Percentiles rank a stretch among this genome's conserved stretches.
Evolutionary conservation across 2,888 invertebrate species (phyloP).

Genomic region (Adineta ricciae): DNA sequence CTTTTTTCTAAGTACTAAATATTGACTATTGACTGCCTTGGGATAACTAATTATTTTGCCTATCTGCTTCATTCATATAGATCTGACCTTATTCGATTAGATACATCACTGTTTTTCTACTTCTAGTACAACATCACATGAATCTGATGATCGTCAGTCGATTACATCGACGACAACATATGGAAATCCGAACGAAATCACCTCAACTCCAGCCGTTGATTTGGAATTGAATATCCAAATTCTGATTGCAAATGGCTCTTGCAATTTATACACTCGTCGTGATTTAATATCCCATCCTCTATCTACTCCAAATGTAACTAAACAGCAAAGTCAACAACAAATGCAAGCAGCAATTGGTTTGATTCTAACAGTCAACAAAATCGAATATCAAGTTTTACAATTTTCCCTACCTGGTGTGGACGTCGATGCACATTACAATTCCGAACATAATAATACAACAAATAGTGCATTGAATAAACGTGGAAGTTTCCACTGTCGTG

Average conservation of each 20-base stretch:
- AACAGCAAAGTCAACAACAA: constrained; percentile 21
- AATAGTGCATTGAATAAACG: constrained; percentile 24
- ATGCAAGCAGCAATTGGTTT: background rate
- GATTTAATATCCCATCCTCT: constrained; percentile 34
- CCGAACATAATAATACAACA: constrained; percentile 15
- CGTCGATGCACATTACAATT: constrained; percentile 41
- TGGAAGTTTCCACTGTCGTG: constrained; percentile 27
- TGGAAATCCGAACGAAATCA: background rate
- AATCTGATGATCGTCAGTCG: background rate
- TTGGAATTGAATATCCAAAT: constrained; percentile 91
- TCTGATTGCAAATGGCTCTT: constrained; percentile 87
- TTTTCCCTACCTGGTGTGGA: constrained; percentile 46
- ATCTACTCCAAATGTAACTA: background rate
- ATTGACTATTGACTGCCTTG: background rate
- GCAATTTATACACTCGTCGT: constrained; percentile 84
- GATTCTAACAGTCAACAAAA: background rate
- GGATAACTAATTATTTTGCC: background rate
- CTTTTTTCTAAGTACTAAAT: background rate
- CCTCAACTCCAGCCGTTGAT: constrained; percentile 67
- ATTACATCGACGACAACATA: background rate
- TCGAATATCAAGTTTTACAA: constrained; percentile 19
- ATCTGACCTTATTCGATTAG: background rate
- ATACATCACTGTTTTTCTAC: too few relatives aligned
- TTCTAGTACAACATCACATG: background rate
- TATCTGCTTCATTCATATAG: background rate